Evolutionary conservation across 1,140 invertebrate species (phyloP), one percentile per base, ranked within the genome.

Genomic region (Daktulosphaira vitifoliae): DNA sequence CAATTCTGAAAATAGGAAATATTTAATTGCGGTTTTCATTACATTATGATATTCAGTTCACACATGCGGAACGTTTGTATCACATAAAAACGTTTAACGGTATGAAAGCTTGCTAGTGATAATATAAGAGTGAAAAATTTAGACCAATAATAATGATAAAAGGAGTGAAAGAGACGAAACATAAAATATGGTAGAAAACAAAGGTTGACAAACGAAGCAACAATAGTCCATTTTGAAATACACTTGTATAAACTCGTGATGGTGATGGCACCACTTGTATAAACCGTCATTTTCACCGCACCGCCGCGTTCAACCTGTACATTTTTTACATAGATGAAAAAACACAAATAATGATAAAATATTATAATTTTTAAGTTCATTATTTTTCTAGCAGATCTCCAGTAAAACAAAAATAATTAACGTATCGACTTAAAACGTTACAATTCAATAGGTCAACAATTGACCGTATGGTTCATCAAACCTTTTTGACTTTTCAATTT

Each of bases 161-260:
- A 25, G 0, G 54, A 44, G 18, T 1, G 38, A 26, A 25, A 29
- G 25, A 33, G 25, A 29, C 42, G 18, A 44, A n/a, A 16, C 9
- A n/a, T 7, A 13, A 62, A 62, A 62, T 62, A 13, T 62, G 56
- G 56, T 22, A 25, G 56, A 62, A 62, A 62, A 62, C 56, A 62
- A 62, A 62, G 56, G 56, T 46, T 62, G 56, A 62, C 56, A 62
- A 62, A 62, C 56, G 56, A 62, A 42, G 44, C 44, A 62, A 62
- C 56, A 62, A 62, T 62, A 39, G 5, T 42, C 23, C 56, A 13
- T 20, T 46, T 46, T 46, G 3, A 48, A 62, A 48, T 15, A 23
- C 56, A 62, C 56, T 62, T 62, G 56, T 62, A 48, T n/a, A 62
- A 62, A 62, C 56, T 11, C 6, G 46, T 25, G 18, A 15, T 33